A percentile compares a stretch with the other conserved stretches of the same genome.
Conservation (phyloP, 2,888 invertebrate species). For the Dichetophora obliterata region DNA sequence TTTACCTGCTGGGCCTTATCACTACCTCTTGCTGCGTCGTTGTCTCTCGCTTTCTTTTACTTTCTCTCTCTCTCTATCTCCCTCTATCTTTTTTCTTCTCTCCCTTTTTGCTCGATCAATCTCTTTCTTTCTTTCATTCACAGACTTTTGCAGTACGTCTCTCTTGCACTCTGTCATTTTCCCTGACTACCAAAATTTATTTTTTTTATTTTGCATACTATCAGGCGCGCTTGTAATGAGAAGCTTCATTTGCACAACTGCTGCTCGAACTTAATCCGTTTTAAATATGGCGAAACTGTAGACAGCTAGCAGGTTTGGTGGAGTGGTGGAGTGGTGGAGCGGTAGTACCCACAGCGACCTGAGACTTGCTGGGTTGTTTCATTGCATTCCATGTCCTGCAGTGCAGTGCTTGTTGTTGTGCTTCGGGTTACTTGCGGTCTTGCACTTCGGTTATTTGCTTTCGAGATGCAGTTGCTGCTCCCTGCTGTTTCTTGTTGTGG, state of each 20-base stretch:
- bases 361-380: background rate
- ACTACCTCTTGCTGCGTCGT: background rate
- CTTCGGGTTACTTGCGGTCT: constrained; percentile 17
- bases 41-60: background rate
- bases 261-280: constrained; percentile 21
- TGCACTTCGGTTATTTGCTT: constrained; percentile 24
- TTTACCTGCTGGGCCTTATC: background rate
- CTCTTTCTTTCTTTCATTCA: background rate
- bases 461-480: constrained; percentile 5
- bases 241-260: constrained; percentile 11
- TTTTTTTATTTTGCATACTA: constrained; percentile 13
- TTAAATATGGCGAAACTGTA: constrained; percentile 12
- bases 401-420: constrained; percentile 5
- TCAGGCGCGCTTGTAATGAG: constrained; percentile 15
- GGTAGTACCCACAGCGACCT: no score
- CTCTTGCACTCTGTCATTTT: background rate
- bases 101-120: background rate
- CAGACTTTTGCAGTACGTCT: background rate
- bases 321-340: background rate
- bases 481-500: constrained; percentile 5
- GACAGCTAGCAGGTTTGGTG: background rate
- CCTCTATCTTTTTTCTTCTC: background rate
- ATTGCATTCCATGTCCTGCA: background rate
- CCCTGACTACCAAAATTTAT: background rate
- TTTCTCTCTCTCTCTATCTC: background rate